Evolutionary conservation across 1,140 invertebrate genomes (phyloP).

Genomic region (Trichoplusia ni): DNA sequence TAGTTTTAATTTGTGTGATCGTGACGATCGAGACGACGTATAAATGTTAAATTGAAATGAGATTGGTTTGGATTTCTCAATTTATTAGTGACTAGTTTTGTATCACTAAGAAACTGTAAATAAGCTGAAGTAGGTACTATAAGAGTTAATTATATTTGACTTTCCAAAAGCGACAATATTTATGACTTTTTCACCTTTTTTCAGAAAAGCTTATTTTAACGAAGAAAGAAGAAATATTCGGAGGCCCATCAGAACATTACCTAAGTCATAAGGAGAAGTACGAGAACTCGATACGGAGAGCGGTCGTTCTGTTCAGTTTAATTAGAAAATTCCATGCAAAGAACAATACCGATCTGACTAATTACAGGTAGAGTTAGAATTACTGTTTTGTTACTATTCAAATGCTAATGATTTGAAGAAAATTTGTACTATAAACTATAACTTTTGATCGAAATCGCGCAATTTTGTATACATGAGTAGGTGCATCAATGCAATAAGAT

Average conservation of each 20-base stretch:
- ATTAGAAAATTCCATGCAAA: constrained; percentile 85
- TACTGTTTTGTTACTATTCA: too few species aligned
- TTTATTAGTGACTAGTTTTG: too few species aligned
- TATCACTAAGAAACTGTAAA: not conserved
- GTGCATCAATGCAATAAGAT: too few species aligned
- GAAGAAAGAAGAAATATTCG: constrained; percentile 85
- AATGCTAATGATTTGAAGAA: not conserved
- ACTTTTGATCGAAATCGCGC: too few species aligned
- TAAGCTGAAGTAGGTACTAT: too few species aligned
- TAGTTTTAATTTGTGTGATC: too few species aligned
- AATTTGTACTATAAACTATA: too few species aligned
- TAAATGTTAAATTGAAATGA: too few species aligned
- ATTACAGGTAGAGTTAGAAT: constrained; percentile 82
- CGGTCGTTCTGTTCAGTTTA: constrained; percentile 86
- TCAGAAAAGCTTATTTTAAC: constrained; percentile 87
- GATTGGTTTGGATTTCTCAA: too few species aligned
- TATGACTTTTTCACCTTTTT: constrained; percentile 40
- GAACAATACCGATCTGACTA: constrained; percentile 83
- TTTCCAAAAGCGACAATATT: not conserved
- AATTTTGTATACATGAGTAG: too few species aligned
- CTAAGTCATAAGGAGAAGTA: constrained; percentile 92
- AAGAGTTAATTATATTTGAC: too few species aligned
- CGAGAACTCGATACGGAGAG: constrained; percentile 87
- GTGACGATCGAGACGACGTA: not conserved
- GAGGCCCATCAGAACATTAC: constrained; percentile 86